Conservation (phyloP, 2,113 vertebrate genomes). For the Clupea harengus region DNA sequence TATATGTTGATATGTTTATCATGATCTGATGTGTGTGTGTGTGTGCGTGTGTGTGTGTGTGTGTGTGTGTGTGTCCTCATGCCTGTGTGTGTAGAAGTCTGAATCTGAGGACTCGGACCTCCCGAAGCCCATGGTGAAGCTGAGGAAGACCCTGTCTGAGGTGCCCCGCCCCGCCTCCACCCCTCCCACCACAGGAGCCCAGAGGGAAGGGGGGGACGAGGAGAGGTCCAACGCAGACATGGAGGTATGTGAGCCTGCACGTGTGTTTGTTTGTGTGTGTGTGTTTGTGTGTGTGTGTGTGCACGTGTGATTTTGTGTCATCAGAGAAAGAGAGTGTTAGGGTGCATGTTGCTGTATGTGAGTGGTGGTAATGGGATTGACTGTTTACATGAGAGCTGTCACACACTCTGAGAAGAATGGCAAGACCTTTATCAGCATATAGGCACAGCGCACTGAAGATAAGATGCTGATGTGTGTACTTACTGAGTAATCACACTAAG, state of each 20-base stretch:
- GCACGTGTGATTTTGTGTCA: slow-evolving; percentile 6
- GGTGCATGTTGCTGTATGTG: neutral
- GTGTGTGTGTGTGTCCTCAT: slow-evolving; percentile 1
- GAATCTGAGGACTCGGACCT: slow-evolving; percentile 88
- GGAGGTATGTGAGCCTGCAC: neutral
- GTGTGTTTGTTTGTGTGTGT: neutral
- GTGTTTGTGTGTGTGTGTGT: neutral
- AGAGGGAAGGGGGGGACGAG: slow-evolving; percentile 82
- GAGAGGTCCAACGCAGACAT: slow-evolving; percentile 54
- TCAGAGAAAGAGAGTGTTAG: neutral
- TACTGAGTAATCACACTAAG: neutral
- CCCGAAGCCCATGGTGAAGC: slow-evolving; percentile 89
- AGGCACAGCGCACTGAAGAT: neutral
- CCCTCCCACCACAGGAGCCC: slow-evolving; percentile 82
- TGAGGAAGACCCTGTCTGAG: slow-evolving; percentile 86
- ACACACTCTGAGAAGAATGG: neutral
- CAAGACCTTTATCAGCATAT: neutral
- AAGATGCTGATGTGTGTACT: neutral
- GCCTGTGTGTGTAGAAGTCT: slow-evolving; percentile 71
- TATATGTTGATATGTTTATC: neutral
- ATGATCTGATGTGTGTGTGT: neutral
- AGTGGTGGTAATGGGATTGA: neutral
- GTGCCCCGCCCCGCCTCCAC: slow-evolving; percentile 90
- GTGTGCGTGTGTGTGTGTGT: neutral
- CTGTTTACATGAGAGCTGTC: neutral